Evolutionary conservation across 2,113 vertebrate species (phyloP), one percentile per base, ranked within the genome.

Genomic region (Trogon melanurus): DNA sequence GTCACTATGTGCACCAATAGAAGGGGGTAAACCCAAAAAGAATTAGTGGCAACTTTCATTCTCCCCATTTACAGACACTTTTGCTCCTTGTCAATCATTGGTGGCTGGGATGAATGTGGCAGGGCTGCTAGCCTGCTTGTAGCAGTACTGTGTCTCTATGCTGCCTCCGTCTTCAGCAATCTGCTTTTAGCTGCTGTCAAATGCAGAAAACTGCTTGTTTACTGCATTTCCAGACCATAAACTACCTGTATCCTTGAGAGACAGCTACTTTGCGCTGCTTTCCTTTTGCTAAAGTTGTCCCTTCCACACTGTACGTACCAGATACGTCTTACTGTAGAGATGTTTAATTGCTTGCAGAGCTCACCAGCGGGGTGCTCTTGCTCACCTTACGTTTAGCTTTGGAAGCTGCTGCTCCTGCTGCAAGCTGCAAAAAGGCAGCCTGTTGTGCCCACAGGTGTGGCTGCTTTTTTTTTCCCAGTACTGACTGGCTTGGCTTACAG

Each of bases 1-100:
- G 0, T 10, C 61, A 32, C 29, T 36, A 27, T 0, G 0, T 11
- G 13, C 8, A 58, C 7, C 23, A 65, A 13, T 0, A 72, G 30
- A 38, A 74, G 20, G 48, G 75, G 6, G 50, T 26, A 78, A 85
- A 76, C n/a, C 5, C 29, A 53, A 41, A 62, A 89, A 75, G 29
- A 69, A 76, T 47, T 76, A 2, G 13, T 32, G 70, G 30, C 29
- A 53, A 60, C n/a, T 72, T 88, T 64, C 17, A 30, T 79, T 87
- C 48, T 70, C 23, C 41, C 41, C 13, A 29, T 48, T 91, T 73
- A 44, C 27, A 71, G 64, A 51, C 29, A 56, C 32, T 53, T 81
- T 71, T 79, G 36, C 27, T 82, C 76, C 54, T 85, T 8, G 1
- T 76, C 45, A 36, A 6, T 74, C 51, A 54, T 84, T 17, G 18